Evolutionary conservation across 2,113 vertebrate species (phyloP), one percentile per base, ranked within the genome.

Genomic region (Poecilia latipinna): DNA sequence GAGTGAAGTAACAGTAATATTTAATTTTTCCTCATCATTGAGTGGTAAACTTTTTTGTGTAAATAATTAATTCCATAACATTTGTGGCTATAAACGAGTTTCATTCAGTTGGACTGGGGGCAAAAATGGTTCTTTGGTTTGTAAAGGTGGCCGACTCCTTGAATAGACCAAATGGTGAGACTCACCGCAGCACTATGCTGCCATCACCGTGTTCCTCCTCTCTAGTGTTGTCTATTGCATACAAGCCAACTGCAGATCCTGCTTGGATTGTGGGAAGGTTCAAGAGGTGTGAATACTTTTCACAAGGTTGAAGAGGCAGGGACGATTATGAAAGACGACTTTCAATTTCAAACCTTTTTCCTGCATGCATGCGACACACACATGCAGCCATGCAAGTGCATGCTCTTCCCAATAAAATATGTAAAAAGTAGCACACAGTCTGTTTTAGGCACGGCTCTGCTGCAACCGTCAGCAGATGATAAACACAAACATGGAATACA

Each of bases 301-400:
- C 24, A 57, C 51, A 57, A 57, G 51, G 22, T n/a, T 15, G 13
- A 42, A 42, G 39, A 42, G 39, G 7, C 37, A 12, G 37, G 15
- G 13, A 42, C 13, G 12, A 4, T 42, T 42, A 42, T 15, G 39
- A 39, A 12, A 11, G 19, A 51, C 3, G 1, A 54, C 26, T 42
- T 12, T 13, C 35, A 2, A 12, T 65, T 65, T 65, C 6, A 7
- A 24, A 28, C 32, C 22, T 61, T 33, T 37, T 60, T 61, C 74
- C 62, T 48, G 65, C 79, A 84, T 68, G 77, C 81, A 82, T 75
- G 82, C 29, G 64, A 29, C 17, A 61, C 72, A 84, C 80, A 85
- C 62, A 15, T 42, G 85, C 79, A 78, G 54, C 65, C 79, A 84
- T 79, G 80, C 88, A 61, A 66, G 7, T 77, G 68, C 72, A 51